phyloP scores from a whole-genome alignment of 2,888 invertebrate genomes.

The Tetrapedia diversipes region DNA sequence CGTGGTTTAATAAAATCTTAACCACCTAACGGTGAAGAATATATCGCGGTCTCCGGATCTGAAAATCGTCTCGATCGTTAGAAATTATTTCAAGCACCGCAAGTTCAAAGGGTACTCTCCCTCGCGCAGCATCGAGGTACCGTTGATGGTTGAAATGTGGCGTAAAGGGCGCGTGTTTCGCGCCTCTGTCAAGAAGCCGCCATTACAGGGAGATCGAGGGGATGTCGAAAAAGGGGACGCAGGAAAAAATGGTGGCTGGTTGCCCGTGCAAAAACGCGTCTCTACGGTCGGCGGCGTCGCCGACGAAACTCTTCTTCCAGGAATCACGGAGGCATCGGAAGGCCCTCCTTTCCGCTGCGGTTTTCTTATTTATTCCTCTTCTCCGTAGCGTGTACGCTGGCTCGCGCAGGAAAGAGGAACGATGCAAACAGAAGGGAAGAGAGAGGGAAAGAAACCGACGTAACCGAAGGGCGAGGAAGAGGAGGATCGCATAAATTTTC shows the following conservation, averaged over 20 bases:
- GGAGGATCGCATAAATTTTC: conserved; percentile 51
- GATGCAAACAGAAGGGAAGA: background rate
- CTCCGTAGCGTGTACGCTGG: conserved; percentile 44
- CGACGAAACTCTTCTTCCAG: conserved; percentile 76
- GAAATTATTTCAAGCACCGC: background rate
- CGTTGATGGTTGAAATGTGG: conserved; percentile 11
- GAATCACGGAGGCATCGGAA: conserved; percentile 71
- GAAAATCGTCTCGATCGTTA: background rate
- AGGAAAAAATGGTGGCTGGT: conserved; percentile 57
- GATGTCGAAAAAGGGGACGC: conserved; percentile 37
- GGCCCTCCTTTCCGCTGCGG: conserved; percentile 55
- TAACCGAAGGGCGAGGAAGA: conserved; percentile 6
- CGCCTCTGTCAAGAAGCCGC: conserved; percentile 22
- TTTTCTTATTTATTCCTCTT: conserved; percentile 66
- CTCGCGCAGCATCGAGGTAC: background rate
- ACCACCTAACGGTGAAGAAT: no score
- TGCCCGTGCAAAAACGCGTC: conserved; percentile 75
- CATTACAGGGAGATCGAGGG: conserved; percentile 27
- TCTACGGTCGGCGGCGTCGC: conserved; percentile 62
- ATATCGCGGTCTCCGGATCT: no score
- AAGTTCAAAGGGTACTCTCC: background rate
- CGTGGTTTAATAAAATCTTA: no score
- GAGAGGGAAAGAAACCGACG: conserved; percentile 8
- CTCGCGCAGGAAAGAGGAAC: conserved; percentile 32
- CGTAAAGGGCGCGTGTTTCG: conserved; percentile 27